Conservation (phyloP, 2,888 invertebrate genomes). For the Cheiracanthium punctorium region DNA sequence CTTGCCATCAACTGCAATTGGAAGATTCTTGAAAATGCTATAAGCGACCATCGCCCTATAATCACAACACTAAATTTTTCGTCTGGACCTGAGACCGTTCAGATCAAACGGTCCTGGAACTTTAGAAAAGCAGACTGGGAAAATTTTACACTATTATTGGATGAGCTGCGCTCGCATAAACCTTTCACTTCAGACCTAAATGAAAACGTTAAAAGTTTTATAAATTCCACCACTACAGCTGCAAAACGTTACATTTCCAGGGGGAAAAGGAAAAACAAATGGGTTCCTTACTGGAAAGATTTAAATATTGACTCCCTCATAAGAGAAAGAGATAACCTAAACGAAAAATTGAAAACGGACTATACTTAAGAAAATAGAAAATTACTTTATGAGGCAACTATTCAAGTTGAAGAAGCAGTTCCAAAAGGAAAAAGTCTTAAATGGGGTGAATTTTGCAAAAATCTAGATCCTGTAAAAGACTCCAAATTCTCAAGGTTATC, state of each 20-base stretch:
- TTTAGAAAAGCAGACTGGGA: constrained; percentile 11
- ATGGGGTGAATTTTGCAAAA: background rate
- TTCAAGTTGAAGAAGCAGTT: background rate
- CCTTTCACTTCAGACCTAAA: no score
- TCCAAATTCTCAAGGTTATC: background rate
- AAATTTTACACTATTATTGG: background rate
- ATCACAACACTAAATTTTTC: background rate
- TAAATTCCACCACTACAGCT: no score
- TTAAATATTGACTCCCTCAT: background rate
- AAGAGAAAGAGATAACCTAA: background rate
- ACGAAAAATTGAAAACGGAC: background rate
- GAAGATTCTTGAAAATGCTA: no score
- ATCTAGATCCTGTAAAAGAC: background rate
- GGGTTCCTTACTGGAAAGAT: no score
- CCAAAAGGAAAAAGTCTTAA: background rate
- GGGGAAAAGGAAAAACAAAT: no score
- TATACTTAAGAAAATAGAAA: background rate
- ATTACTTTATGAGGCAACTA: background rate
- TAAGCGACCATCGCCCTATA: no score
- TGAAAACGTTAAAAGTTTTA: no score
- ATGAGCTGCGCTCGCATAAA: background rate
- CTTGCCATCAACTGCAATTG: no score
- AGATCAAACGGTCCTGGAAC: background rate
- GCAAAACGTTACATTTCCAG: no score
- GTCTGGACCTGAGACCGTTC: accelerated